Base-by-base conservation (phyloP, 2,888 invertebrate species). In the Theretra japonica region DNA sequence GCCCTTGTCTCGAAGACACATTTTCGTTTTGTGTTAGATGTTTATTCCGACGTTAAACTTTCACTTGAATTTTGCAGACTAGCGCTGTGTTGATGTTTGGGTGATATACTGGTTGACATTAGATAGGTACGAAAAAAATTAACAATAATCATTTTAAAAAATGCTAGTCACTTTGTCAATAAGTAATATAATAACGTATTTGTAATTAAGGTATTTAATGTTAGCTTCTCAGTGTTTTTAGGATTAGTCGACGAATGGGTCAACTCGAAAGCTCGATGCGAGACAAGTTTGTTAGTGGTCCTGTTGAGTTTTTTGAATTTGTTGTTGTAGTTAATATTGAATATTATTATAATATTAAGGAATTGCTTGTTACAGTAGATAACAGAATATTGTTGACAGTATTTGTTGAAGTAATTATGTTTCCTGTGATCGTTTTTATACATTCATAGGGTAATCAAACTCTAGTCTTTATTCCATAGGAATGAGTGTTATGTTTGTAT, bases 191-290 rank as follows among this genome's bases (percentile, higher is more conserved):
- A 81, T 80, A 90, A 89, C 80, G 79, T 86, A 84, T 77, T 86
- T 75, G 79, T 74, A 82, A 81, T 69, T 72, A 58, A 70, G 65
- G 58, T 70, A 70, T 59, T 69, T 59, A 72, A 72, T 76, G 86
- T 91, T 94, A 94, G 94, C 94, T 94, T 94, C 91, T 94, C 94
- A 93, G 90, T 94, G 94, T 93, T 93, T 89, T 94, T 94, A 94
- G 94, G 91, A 92, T 94, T 94, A 94, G 94, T 94, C 93, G 94
- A 94, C 94, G 93, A 90, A 92, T 94, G 94, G 85, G 94, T 91
- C 94, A 86, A 90, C 88, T 91, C 92, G 86, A 82, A 83, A 86
- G 84, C 90, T 82, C 89, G 91, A 81, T 91, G 92, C 82, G 83
- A 90, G 92, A 94, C 90, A 93, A 94, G 92, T 90, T 88, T 90